A percentile compares a stretch with the other conserved stretches of the same genome.
Conservation (phyloP, 2,888 invertebrate species). For the Nephrotoma guestfalica region DNA sequence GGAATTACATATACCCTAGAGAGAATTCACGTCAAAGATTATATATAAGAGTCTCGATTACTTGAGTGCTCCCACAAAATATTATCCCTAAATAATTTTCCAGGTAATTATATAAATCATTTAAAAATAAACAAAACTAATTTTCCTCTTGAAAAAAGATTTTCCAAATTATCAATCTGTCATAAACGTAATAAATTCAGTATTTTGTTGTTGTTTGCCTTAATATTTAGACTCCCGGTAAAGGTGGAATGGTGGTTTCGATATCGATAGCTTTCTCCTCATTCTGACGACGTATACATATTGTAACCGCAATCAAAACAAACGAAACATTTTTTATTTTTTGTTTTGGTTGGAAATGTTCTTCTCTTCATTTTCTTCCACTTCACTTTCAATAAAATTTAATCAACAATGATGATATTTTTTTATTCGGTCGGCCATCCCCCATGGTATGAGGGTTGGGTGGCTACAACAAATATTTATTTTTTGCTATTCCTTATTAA, state of each 20-base stretch:
- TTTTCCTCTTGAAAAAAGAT: background rate
- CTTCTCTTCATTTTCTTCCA: background rate
- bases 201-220: background rate
- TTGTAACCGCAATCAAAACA: background rate
- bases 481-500: background rate
- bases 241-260: background rate
- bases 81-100: background rate
- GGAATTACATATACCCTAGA: background rate
- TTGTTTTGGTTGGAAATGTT: background rate
- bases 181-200: background rate
- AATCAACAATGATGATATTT: background rate
- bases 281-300: background rate
- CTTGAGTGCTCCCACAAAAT: background rate
- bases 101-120: background rate
- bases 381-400: background rate
- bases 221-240: background rate
- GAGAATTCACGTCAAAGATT: background rate
- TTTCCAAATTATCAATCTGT: background rate
- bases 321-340: background rate
- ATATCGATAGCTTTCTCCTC: background rate
- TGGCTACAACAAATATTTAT: background rate
- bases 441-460: background rate
- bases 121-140: background rate
- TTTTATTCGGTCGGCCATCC: background rate
- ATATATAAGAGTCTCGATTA: background rate